Conservation (phyloP, 2,888 invertebrate genomes). For the Calliopum simillimum region DNA sequence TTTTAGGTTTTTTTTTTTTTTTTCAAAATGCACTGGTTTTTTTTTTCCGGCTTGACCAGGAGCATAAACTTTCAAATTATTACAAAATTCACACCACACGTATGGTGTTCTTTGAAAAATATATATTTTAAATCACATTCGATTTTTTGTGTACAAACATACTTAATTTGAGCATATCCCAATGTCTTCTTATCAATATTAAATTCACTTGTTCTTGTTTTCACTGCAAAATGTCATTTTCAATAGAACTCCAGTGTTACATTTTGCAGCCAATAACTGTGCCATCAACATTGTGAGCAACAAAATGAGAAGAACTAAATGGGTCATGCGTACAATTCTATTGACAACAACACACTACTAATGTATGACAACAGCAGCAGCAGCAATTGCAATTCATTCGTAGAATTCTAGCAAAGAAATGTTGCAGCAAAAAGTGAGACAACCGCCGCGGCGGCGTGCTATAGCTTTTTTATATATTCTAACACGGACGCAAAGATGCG, state of each 20-base stretch:
- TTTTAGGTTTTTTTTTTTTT: too few relatives aligned
- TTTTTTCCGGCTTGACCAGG: too few relatives aligned
- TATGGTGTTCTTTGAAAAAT: too few relatives aligned
- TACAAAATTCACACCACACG: too few relatives aligned
- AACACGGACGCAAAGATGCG: background rate
- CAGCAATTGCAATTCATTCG: background rate
- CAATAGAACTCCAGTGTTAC: background rate
- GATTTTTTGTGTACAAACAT: too few relatives aligned
- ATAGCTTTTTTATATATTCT: background rate
- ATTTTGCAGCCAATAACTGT: conserved; percentile 4
- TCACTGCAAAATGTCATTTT: background rate
- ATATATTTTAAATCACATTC: too few relatives aligned
- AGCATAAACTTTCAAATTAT: too few relatives aligned
- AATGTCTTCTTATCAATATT: background rate
- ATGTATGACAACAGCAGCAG: background rate
- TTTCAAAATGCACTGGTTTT: too few relatives aligned
- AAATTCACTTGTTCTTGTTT: background rate
- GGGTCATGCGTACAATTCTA: background rate
- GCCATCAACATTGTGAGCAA: background rate
- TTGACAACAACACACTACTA: background rate
- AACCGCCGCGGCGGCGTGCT: background rate
- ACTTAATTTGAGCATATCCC: too few relatives aligned
- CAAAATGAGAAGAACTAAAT: conserved; percentile 10
- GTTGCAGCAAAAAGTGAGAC: too few relatives aligned
- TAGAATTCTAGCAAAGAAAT: too few relatives aligned